Evolutionary conservation across 1,140 invertebrate genomes (phyloP).

Genomic region (Planococcus citri): DNA sequence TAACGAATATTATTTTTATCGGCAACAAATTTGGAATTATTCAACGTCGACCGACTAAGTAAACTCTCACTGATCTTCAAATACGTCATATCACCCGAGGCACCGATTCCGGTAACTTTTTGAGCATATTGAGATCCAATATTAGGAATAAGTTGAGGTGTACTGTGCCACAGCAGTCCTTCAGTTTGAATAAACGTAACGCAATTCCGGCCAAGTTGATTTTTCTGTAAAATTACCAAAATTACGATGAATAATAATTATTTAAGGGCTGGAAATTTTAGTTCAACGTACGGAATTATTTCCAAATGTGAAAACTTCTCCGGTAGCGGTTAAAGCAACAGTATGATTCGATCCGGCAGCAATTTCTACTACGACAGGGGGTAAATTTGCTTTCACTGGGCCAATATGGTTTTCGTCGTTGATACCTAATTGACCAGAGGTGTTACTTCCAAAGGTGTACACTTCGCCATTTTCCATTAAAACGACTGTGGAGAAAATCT

Average conservation of each 20-base stretch:
- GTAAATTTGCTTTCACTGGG: conserved; percentile 61
- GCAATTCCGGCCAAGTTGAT: conserved; percentile 62
- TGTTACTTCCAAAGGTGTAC: conserved; percentile 85
- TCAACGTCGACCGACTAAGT: conserved; percentile 76
- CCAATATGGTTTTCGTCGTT: conserved; percentile 68
- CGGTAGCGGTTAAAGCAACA: conserved; percentile 73
- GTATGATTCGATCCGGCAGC: conserved; percentile 93
- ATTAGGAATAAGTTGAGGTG: conserved; percentile 65
- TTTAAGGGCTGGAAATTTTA: not conserved
- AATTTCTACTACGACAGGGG: conserved; percentile 54
- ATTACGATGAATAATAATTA: not conserved
- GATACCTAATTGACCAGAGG: conserved; percentile 83
- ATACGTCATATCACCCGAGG: conserved; percentile 88
- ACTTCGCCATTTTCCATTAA: conserved; percentile 59
- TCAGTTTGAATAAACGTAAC: conserved; percentile 21
- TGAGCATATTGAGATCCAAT: conserved; percentile 61
- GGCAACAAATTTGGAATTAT: conserved; percentile 74
- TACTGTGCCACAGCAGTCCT: conserved; percentile 59
- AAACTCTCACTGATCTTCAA: conserved; percentile 86
- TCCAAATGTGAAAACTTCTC: conserved; percentile 89
- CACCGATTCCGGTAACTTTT: conserved; percentile 83
- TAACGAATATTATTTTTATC: conserved; percentile 73
- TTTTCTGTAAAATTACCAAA: conserved; percentile 49
- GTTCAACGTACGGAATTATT: conserved; percentile 56
- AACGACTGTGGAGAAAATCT: conserved; percentile 38